Conservation (phyloP, 2,113 vertebrate genomes). For the Cairina moschata region DNA sequence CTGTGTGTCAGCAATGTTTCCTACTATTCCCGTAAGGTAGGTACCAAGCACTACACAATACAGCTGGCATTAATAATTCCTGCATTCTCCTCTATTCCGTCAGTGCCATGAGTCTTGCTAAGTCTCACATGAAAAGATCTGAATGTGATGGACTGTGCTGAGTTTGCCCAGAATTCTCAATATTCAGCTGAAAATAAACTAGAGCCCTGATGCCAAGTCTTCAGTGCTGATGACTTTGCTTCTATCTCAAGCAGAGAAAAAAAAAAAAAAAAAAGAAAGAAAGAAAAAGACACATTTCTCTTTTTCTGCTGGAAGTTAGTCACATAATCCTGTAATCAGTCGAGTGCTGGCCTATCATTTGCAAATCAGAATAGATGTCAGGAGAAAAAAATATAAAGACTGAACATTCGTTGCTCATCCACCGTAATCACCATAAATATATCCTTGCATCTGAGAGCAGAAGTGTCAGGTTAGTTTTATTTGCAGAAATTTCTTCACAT, state of each 20-base stretch:
- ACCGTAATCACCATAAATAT: not conserved
- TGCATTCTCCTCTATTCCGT: not conserved
- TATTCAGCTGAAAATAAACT: conserved; percentile 59
- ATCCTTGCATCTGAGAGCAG: not conserved
- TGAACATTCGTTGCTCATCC: conserved; percentile 24
- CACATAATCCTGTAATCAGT: conserved; percentile 50
- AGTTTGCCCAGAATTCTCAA: conserved; percentile 53
- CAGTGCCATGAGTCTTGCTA: conserved; percentile 26
- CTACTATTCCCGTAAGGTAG: not conserved
- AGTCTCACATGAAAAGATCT: conserved; percentile 24
- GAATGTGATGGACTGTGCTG: conserved; percentile 30
- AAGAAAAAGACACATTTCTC: conserved; percentile 29
- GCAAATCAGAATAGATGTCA: conserved; percentile 61
- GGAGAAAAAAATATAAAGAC: conserved; percentile 33
- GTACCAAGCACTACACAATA: conserved; percentile 13
- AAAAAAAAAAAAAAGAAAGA: not conserved
- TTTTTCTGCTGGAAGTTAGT: conserved; percentile 53
- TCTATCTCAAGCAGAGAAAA: conserved; percentile 4
- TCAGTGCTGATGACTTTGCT: conserved; percentile 40
- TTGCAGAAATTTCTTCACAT: not conserved
- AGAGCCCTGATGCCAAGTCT: conserved; percentile 22
- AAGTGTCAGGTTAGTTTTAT: conserved; percentile 19
- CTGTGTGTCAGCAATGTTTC: conserved; percentile 6
- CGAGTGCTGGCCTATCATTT: conserved; percentile 29
- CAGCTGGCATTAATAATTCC: conserved; percentile 39